These are phyloP conservation scores for Zelleria hepariella DNA, from an alignment of 2,888 invertebrate species.

Conservation along the genomic window DNA sequence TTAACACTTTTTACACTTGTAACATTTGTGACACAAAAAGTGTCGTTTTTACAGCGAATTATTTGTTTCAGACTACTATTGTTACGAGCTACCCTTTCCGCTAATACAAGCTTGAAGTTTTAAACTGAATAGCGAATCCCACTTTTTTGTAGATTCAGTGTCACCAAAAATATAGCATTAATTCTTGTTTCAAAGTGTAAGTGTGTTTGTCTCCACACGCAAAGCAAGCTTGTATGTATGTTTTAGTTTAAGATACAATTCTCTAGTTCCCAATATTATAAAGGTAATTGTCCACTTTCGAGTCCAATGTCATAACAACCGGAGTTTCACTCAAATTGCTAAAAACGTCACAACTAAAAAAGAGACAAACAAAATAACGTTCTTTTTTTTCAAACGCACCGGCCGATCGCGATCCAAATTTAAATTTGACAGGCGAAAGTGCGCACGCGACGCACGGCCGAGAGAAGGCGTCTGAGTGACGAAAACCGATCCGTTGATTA, in stretches of 20 bases:
- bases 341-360: neutral
- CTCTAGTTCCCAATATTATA: no score
- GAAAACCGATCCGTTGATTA: constrained; percentile 29
- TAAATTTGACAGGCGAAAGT: constrained; percentile 49
- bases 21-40: neutral
- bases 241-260: no score
- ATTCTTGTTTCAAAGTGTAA: no score
- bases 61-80: no score
- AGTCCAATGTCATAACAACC: constrained; percentile 5
- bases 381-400: neutral
- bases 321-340: neutral
- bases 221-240: no score
- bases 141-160: no score
- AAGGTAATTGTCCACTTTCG: constrained; percentile 8
- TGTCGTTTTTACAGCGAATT: neutral
- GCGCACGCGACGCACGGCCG: constrained; percentile 26
- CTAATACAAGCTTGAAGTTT: no score
- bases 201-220: no score
- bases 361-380: neutral
- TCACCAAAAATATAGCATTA: no score
- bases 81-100: no score
- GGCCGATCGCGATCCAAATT: constrained; percentile 5
- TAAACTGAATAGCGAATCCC: no score
- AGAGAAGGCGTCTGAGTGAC: constrained; percentile 42
- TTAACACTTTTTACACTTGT: constrained; percentile 5